These are phyloP conservation scores for Myotis brandtii DNA, from an alignment of 2,113 vertebrate genomes.

Conservation along the genomic window DNA sequence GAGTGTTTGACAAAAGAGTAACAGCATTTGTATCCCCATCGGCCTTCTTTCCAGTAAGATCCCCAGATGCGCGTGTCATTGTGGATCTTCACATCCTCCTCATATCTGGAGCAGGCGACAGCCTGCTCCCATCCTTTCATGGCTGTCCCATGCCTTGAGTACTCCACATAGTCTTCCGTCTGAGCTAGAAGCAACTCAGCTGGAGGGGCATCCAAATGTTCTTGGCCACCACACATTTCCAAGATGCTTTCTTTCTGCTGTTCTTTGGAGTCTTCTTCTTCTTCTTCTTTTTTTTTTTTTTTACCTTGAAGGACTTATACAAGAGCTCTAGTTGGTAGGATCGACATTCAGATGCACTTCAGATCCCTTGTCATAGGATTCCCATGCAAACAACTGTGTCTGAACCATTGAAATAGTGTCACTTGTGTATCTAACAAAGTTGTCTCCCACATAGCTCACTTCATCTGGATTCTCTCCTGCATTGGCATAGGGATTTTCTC, in stretches of 20 bases:
- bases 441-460: conserved; percentile 97
- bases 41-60: conserved; percentile 96
- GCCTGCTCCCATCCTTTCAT: conserved; percentile 97
- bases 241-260: conserved; percentile 96
- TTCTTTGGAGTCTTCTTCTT: conserved; percentile 98
- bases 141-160: conserved; percentile 96
- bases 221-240: conserved; percentile 85
- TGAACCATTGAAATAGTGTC: conserved; percentile 98
- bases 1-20: conserved; percentile 97
- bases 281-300: too few species aligned
- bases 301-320: conserved; percentile 96
- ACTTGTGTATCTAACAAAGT: conserved; percentile 95
- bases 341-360: conserved; percentile 99
- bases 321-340: conserved; percentile 96
- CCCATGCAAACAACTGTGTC: conserved; percentile 98
- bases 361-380: conserved; percentile 98
- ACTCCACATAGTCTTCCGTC: conserved; percentile 98
- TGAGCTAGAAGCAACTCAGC: conserved; percentile 90
- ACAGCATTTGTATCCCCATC: conserved; percentile 97
- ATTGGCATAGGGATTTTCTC: conserved; percentile 97
- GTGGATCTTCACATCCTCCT: conserved; percentile 95
- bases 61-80: conserved; percentile 98
- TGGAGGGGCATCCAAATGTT: too few species aligned
- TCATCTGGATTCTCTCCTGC: conserved; percentile 97
- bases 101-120: conserved; percentile 96